phyloP scores from a whole-genome alignment of 64 coral and sea anemone genomes.

The Acropora tenuis region DNA sequence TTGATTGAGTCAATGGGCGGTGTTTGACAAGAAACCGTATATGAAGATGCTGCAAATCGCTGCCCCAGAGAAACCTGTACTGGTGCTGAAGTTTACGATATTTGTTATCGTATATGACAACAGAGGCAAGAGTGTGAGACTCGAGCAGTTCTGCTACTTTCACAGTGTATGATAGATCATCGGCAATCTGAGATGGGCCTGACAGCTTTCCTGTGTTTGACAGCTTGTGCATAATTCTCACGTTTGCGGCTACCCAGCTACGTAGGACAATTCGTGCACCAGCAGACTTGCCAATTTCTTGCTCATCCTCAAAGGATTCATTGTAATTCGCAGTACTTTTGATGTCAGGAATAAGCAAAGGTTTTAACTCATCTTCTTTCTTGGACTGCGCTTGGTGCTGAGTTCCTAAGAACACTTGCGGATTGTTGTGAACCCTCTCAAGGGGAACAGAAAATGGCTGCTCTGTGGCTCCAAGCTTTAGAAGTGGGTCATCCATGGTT shows the following conservation, averaged over 20 bases:
- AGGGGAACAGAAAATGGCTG: not conserved
- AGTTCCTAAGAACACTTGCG: constrained; percentile 38
- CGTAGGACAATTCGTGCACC: constrained; percentile 21
- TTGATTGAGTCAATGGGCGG: not conserved
- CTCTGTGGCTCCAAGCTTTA: not conserved
- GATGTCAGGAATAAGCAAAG: constrained; percentile 23
- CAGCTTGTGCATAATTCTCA: constrained; percentile 23
- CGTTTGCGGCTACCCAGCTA: not conserved
- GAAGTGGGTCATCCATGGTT: not conserved
- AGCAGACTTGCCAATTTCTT: constrained; percentile 24
- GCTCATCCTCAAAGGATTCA: constrained; percentile 5
- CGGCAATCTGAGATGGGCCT: not conserved
- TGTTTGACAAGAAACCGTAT: constrained; percentile 3
- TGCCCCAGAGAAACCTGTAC: constrained; percentile 29
- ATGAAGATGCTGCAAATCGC: constrained; percentile 21
- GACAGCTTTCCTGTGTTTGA: constrained; percentile 18
- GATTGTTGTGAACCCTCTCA: constrained; percentile 9
- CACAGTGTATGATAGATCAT: not conserved
- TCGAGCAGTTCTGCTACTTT: not conserved
- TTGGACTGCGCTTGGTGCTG: not conserved
- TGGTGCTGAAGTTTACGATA: constrained; percentile 29
- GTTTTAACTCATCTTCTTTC: constrained; percentile 15
- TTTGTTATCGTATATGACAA: constrained; percentile 14
- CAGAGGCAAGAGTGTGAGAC: constrained; percentile 1
- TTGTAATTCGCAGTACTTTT: not conserved